Evolutionary conservation across 2,888 invertebrate genomes (phyloP), one percentile per base, ranked within the genome.

Genomic region (Dryadula phaetusa): DNA sequence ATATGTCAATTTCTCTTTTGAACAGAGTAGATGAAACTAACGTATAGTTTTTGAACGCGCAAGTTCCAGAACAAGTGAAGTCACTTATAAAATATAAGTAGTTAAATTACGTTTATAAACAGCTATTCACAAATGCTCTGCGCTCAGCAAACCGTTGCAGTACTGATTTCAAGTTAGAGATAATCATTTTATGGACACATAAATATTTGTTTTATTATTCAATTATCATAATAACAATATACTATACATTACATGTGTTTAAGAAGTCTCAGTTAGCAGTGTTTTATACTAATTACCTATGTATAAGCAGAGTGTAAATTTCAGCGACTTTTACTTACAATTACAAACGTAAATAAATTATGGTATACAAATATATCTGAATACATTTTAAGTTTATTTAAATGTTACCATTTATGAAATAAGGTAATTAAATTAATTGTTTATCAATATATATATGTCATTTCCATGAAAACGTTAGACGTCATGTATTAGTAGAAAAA

Each of bases 91-190:
- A 52, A 32, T 2, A 52, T 52, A 16, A 52, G 32, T 52, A 32
- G 2, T 16, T 52, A 52, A 32, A 28, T 32, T 52, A 52, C 52
- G 8, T 52, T 52, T 52, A 32, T 32, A 25, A 40, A 56, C 40
- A 56, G 25, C 56, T 25, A 56, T 40, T 25, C 40, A 56, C 54
- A 62, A 56, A 58, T 49, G 42, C 54, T 58, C 54, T 12, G 42
- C 40, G 54, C 37, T 64, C 28, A 61, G 62, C 64, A 62, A 68
- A 61, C 68, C 64, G 62, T 64, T 68, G 62, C 64, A 54, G 60
- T 52, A 40, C 62, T 40, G 67, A 67, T 62, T 40, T 58, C 56
- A 40, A 56, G 64, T 37, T 60, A 25, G 42, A 62, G 64, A 64
- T 64, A 64, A 64, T 37, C 32, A 56, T 49, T 64, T 58, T 64